Evolutionary conservation across 2,113 vertebrate genomes (phyloP), one percentile per base, ranked within the genome.

Genomic region (Atlantisia rogersi): DNA sequence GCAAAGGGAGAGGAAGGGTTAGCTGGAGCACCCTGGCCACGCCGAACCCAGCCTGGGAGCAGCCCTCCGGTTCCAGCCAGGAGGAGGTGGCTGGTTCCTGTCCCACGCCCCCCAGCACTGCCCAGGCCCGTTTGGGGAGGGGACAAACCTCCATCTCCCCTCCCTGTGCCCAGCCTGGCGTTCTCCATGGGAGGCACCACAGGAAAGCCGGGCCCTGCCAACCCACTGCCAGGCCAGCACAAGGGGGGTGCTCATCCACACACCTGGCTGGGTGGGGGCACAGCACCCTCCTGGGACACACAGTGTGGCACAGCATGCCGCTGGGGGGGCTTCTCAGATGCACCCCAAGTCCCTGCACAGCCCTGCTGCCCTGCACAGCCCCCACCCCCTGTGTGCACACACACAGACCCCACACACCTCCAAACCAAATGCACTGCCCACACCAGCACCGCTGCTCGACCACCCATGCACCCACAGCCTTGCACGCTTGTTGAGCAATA

Each of bases 321-420:
- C n/a, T 19, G 21, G 12, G 2, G 17, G 9, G 1, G 52, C 88
- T 50, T 18, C 87, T 17, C 67, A 19, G 24, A 35, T 0, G 1
- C 8, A 0, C 11, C 39, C 15, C 0, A 26, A 9, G 24, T 67
- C 29, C 69, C 75, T 6, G 28, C 35, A 0, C 0, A 9, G 53
- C 84, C 25, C 4, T 2, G 50, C 44, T 32, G 65, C 64, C 1
- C 39, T 1, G 9, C 50, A 5, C 56, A 12, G 26, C 50, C 42
- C 44, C 44, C 44, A 46, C 44, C 44, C 17, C 17, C 44, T 46
- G 44, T 46, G 44, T 46, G 17, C 44, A 19, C 17, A 1, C 17
- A 1, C 4, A 10, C 28, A 3, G 25, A 15, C 50, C 7, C 44
- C 44, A 46, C 21, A 1, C 42, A 8, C 11, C 19, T 25, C 58